Evolutionary conservation across 1,140 invertebrate genomes (phyloP), one percentile per base, ranked within the genome.

Genomic region (Procambarus virginalis): DNA sequence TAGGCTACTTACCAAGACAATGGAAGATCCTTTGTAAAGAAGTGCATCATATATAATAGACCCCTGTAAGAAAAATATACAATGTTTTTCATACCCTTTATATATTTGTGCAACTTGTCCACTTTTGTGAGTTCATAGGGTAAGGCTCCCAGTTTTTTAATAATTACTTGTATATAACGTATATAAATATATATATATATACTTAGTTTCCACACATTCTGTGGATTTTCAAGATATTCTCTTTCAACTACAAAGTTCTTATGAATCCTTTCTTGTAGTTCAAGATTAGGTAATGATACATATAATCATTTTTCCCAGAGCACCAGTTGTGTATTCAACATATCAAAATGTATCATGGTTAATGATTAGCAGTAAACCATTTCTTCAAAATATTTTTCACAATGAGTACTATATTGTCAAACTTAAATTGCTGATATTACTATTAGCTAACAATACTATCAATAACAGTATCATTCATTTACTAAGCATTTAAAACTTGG

Each of bases 91-190:
- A 89, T 84, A 84, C 87, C 88, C 88, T 89, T 89, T 89, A 78
- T 89, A 89, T 89, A 89, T 75, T 84, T 89, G 88, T 89, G 88
- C 73, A 89, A 89, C 55, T 89, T 89, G 81, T 89, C 88, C 88
- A 89, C 60, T 89, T 84, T 78, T 89, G 88, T 70, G 88, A 89
- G 88, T 89, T 89, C 76, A 48, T 89, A 89, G 82, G 73, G 60
- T 89, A 89, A 89, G 88, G 88, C 88, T 89, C 88, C 88, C 80
- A 78, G 70, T 78, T 89, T 89, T 89, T 79, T 84, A 80, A 89
- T 55, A 89, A 77, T 75, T 85, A 45, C 49, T 76, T 85, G 84
- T 85, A 85, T 58, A 85, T 85, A 85, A 22, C 60, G 22, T 68
- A 73, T 34, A 73, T 85, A 85, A 3, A 85, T 48, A 76, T 75